Conservation (phyloP, 1,140 invertebrate genomes). For the Drosophila repleta region DNA sequence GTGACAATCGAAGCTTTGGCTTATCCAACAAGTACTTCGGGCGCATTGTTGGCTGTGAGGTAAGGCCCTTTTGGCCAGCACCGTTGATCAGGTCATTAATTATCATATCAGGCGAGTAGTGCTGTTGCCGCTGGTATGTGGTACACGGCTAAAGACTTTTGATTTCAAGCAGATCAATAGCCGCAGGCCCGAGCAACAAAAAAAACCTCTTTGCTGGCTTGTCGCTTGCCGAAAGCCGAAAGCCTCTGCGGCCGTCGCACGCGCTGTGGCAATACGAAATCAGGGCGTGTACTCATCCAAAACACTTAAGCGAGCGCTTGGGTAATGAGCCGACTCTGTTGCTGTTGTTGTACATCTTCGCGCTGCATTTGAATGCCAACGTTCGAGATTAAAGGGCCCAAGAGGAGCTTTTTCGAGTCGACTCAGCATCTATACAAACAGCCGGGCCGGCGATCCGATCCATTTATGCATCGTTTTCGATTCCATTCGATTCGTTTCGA, state of each 20-base stretch:
- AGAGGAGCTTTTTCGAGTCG: slow-evolving; percentile 31
- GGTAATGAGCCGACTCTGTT: slow-evolving; percentile 77
- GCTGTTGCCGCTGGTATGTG: too few species aligned
- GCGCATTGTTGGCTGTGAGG: neutral
- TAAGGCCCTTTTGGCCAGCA: slow-evolving; percentile 6
- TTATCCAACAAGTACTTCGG: neutral
- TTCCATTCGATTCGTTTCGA: slow-evolving; percentile 38
- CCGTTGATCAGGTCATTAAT: slow-evolving; percentile 67
- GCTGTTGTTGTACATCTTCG: slow-evolving; percentile 59
- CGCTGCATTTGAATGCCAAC: slow-evolving; percentile 79
- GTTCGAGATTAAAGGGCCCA: slow-evolving; percentile 68
- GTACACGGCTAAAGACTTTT: slow-evolving; percentile 76
- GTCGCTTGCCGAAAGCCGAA: slow-evolving; percentile 4
- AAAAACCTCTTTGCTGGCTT: slow-evolving; percentile 28
- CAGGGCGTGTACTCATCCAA: slow-evolving; percentile 82
- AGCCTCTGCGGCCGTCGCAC: slow-evolving; percentile 34
- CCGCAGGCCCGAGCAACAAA: slow-evolving; percentile 45
- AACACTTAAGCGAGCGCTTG: slow-evolving; percentile 71
- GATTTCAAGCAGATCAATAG: slow-evolving; percentile 83
- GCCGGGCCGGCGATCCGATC: slow-evolving; percentile 15
- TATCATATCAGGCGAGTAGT: slow-evolving; percentile 78
- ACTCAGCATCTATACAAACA: neutral
- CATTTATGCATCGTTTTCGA: slow-evolving; percentile 36
- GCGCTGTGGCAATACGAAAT: slow-evolving; percentile 64
- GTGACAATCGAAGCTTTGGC: neutral